Conservation (phyloP, 2,797 vertebrate genomes). For the Chelidonichthys spinosus region DNA sequence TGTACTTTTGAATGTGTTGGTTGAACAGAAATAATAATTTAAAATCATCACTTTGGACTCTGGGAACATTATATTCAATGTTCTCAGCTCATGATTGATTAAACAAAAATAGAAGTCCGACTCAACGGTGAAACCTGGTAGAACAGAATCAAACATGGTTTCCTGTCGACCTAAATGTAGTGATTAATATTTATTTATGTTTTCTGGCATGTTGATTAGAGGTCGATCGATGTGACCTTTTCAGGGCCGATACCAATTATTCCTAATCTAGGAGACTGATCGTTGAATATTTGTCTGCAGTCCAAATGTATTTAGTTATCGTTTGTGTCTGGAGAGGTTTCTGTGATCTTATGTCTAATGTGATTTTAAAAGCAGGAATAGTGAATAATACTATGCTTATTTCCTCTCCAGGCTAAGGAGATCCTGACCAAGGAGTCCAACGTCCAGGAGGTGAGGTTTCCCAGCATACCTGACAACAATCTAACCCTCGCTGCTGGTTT, state of each 20-base stretch:
- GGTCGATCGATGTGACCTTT: too few relatives aligned
- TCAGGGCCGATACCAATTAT: too few relatives aligned
- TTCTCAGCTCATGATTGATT: neutral
- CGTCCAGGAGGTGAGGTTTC: constrained; percentile 89
- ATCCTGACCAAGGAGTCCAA: constrained; percentile 97
- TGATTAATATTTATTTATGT: too few relatives aligned
- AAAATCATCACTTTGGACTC: neutral
- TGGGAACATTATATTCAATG: neutral
- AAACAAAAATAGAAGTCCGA: neutral
- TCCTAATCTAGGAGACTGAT: too few relatives aligned
- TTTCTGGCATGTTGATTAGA: too few relatives aligned
- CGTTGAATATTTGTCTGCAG: too few relatives aligned
- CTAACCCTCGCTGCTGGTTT: neutral
- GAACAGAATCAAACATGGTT: neutral
- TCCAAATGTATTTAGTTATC: neutral
- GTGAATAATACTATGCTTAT: constrained; percentile 18
- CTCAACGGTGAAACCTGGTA: neutral
- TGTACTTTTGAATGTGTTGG: neutral
- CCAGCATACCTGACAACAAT: neutral
- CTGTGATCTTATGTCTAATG: neutral
- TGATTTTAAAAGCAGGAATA: too few relatives aligned
- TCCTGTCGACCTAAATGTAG: too few relatives aligned
- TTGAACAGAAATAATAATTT: neutral
- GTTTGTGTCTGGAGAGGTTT: constrained; percentile 5
- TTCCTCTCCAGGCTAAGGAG: constrained; percentile 90